These are phyloP conservation scores for Sinohyriopsis cumingii DNA, from an alignment of 2,888 invertebrate genomes.

Conservation along the genomic window DNA sequence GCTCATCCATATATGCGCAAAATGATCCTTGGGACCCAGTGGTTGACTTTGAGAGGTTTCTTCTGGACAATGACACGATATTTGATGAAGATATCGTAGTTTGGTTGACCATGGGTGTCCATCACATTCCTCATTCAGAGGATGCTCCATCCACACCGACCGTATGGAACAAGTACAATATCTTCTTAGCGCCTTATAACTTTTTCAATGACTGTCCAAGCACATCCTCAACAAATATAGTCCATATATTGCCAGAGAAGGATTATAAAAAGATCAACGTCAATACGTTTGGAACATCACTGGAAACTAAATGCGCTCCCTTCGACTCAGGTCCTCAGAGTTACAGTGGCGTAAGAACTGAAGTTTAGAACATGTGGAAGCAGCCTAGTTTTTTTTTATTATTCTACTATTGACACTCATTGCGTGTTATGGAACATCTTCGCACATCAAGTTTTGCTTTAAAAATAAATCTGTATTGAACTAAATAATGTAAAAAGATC, in stretches of 20 bases:
- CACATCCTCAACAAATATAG: slow-evolving; percentile 51
- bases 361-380: no score
- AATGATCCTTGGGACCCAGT: slow-evolving; percentile 62
- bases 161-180: slow-evolving; percentile 43
- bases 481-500: no score
- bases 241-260: slow-evolving; percentile 39
- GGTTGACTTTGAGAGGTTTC: slow-evolving; percentile 57
- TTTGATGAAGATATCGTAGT: slow-evolving; percentile 63
- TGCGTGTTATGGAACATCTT: no score
- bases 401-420: no score
- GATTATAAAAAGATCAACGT: slow-evolving; percentile 26
- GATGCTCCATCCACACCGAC: slow-evolving; percentile 64
- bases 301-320: slow-evolving; percentile 36
- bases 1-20: slow-evolving; percentile 60
- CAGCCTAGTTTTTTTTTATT: no score
- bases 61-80: slow-evolving; percentile 60
- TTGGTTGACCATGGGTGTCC: slow-evolving; percentile 62
- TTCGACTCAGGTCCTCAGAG: slow-evolving; percentile 29
- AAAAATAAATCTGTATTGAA: no score
- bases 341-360: slow-evolving; percentile 24
- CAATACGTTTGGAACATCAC: slow-evolving; percentile 45
- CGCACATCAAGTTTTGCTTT: no score
- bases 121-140: slow-evolving; percentile 64
- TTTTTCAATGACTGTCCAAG: slow-evolving; percentile 63
- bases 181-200: slow-evolving; percentile 62